These are phyloP conservation scores for Leucophenga maculata DNA, from an alignment of 2,888 invertebrate species.

Conservation along the genomic window DNA sequence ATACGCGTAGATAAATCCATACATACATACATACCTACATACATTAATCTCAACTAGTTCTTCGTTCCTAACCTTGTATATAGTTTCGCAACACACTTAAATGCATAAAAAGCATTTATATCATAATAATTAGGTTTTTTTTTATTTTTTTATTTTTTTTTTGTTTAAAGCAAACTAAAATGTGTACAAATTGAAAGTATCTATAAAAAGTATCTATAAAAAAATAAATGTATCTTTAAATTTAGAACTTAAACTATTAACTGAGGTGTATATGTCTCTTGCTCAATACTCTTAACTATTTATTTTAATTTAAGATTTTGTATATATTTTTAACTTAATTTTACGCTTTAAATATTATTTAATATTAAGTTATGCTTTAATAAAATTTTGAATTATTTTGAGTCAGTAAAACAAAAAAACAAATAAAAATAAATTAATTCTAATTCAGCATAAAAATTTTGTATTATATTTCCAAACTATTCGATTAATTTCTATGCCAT, in stretches of 20 bases:
- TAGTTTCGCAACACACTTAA: constrained; percentile 4
- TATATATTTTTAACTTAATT: background rate
- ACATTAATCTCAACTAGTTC: background rate
- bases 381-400: constrained; percentile 18
- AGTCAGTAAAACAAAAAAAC: constrained; percentile 23
- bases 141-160: background rate
- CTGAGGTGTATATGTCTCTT: constrained; percentile 49
- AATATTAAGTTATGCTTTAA: background rate
- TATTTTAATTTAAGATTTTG: background rate
- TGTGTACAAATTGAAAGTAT: constrained; percentile 11
- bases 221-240: background rate
- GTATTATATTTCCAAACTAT: background rate
- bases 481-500: background rate
- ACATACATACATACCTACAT: background rate
- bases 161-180: constrained; percentile 7
- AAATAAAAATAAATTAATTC: background rate
- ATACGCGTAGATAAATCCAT: too few species aligned
- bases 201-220: background rate
- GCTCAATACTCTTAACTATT: constrained; percentile 48
- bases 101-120: background rate
- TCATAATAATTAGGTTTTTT: background rate
- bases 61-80: constrained; percentile 24
- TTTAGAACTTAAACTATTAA: background rate
- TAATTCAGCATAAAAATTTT: background rate
- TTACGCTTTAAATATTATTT: background rate